Percentiles rank a stretch among this genome's conserved stretches.
Conservation (phyloP, 1,140 invertebrate species). For the Choristoneura fumiferana region DNA sequence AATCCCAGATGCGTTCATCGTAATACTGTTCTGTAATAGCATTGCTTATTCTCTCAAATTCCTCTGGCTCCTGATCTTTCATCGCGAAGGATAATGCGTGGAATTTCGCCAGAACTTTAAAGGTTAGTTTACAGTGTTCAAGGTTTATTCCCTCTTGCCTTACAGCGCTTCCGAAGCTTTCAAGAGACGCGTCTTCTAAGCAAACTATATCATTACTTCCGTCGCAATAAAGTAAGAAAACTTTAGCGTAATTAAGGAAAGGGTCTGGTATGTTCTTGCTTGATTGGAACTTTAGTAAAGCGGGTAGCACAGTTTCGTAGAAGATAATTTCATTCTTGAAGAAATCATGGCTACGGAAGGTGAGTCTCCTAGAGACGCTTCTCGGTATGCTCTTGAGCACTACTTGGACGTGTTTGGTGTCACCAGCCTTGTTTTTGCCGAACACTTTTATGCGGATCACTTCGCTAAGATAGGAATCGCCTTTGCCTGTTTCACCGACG, state of each 20-base stretch:
- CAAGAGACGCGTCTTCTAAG: constrained; percentile 80
- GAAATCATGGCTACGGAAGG: constrained; percentile 83
- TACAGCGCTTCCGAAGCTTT: constrained; percentile 74
- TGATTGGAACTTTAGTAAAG: constrained; percentile 76
- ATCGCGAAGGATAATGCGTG: constrained; percentile 85
- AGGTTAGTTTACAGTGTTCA: constrained; percentile 73
- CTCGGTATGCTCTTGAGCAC: constrained; percentile 83
- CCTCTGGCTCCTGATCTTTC: constrained; percentile 80
- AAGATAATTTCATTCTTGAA: constrained; percentile 84
- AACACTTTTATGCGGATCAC: constrained; percentile 79
- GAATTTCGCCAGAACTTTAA: constrained; percentile 82
- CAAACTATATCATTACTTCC: constrained; percentile 83
- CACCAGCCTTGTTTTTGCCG: constrained; percentile 58
- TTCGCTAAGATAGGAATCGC: constrained; percentile 83
- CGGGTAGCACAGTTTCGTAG: constrained; percentile 80
- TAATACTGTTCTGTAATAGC: constrained; percentile 80
- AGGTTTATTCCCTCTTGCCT: constrained; percentile 78
- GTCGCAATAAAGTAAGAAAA: constrained; percentile 78
- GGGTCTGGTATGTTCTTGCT: constrained; percentile 68
- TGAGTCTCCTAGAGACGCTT: constrained; percentile 80
- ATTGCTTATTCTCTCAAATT: constrained; percentile 74
- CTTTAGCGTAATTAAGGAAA: constrained; percentile 78
- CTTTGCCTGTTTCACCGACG: constrained; percentile 75
- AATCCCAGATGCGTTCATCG: constrained; percentile 76
- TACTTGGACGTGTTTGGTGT: constrained; percentile 65